These are phyloP conservation scores for Chionomys nivalis DNA, from an alignment of 2,113 vertebrate genomes.

Conservation along the genomic window DNA sequence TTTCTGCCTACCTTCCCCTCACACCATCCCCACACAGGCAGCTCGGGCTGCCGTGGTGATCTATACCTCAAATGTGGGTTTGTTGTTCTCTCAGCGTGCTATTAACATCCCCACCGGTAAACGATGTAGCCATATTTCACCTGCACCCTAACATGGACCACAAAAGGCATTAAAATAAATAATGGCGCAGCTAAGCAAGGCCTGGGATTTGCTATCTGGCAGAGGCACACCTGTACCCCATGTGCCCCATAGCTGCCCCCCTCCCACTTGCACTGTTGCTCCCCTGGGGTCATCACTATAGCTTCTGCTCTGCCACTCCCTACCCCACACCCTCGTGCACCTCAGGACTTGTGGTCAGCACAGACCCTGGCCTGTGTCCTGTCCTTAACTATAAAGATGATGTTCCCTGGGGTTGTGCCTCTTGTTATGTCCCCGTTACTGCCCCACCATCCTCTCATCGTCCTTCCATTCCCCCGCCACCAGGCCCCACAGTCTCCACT, in stretches of 20 bases:
- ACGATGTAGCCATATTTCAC: background rate
- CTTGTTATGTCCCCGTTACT: background rate
- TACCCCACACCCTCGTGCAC: background rate
- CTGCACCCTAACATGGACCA: background rate
- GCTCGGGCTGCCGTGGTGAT: background rate
- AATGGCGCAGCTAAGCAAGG: background rate
- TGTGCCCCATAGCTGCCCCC: background rate
- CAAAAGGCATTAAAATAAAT: constrained; percentile 64
- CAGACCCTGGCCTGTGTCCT: background rate
- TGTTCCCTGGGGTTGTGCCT: background rate
- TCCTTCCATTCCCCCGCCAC: rapidly evolving
- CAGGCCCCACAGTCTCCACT: background rate
- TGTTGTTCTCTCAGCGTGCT: background rate
- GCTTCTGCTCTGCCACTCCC: background rate
- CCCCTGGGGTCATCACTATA: background rate
- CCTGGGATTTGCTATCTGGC: background rate
- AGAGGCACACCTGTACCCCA: background rate
- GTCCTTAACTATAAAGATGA: background rate
- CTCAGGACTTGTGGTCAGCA: background rate
- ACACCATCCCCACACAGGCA: rapidly evolving
- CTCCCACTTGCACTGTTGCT: background rate
- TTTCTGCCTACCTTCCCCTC: background rate
- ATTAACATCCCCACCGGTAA: constrained; percentile 16
- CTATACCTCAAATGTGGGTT: background rate
- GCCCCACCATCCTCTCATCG: background rate